phyloP scores from a whole-genome alignment of 2,888 invertebrate genomes.

The Mechanitis mazaeus region DNA sequence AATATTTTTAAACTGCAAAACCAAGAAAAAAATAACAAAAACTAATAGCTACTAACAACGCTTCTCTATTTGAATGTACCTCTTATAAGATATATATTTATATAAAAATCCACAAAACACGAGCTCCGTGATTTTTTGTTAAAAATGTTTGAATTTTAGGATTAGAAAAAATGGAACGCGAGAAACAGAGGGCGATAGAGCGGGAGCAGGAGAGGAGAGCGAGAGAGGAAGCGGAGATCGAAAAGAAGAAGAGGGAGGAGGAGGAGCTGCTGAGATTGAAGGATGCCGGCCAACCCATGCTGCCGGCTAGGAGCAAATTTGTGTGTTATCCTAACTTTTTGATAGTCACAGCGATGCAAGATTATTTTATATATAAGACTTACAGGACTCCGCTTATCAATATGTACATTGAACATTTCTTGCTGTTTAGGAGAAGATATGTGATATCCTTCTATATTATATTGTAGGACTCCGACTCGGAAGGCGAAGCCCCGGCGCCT shows the following conservation, averaged over 20 bases:
- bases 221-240: slow-evolving; percentile 79
- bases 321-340: slow-evolving; percentile 51
- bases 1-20: too few relatives aligned
- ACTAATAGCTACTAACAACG: too few relatives aligned
- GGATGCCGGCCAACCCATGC: slow-evolving; percentile 58
- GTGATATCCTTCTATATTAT: not conserved
- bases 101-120: too few relatives aligned
- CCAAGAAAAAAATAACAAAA: too few relatives aligned
- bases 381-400: too few relatives aligned
- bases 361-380: too few relatives aligned
- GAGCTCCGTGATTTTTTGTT: not conserved
- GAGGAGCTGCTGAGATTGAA: slow-evolving; percentile 58
- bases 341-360: too few relatives aligned
- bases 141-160: slow-evolving; percentile 67
- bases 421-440: too few relatives aligned
- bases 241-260: slow-evolving; percentile 79
- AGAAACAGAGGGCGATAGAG: slow-evolving; percentile 91
- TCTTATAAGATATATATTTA: too few relatives aligned
- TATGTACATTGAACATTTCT: too few relatives aligned
- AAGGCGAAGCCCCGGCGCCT: slow-evolving; percentile 41
- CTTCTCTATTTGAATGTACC: too few relatives aligned
- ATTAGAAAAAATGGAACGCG: slow-evolving; percentile 97
- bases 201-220: slow-evolving; percentile 82
- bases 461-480: slow-evolving; percentile 69
- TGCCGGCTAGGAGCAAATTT: slow-evolving; percentile 78